Conservation (phyloP, 2,797 vertebrate genomes). For the Channallabes apus region DNA sequence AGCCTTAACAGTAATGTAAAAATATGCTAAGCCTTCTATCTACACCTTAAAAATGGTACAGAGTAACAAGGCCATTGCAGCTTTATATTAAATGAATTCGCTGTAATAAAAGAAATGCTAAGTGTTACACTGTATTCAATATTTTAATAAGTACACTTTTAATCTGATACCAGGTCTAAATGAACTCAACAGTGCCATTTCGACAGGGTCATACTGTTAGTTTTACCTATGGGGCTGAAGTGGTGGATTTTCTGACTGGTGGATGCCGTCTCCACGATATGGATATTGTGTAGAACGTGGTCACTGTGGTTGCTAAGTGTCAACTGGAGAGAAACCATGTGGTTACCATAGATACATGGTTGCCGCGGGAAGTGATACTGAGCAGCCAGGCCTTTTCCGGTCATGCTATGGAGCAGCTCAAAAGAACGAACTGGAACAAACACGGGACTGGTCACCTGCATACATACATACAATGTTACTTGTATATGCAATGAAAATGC, state of each 20-base stretch:
- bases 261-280: constrained; percentile 77
- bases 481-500: no score
- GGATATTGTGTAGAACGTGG: constrained; percentile 83
- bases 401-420: constrained; percentile 93
- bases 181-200: background rate
- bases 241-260: constrained; percentile 80
- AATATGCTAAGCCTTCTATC: background rate
- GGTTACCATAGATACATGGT: constrained; percentile 80
- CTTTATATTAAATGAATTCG: background rate
- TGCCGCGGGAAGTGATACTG: constrained; percentile 89
- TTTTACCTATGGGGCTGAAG: constrained; percentile 88
- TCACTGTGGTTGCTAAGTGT: constrained; percentile 84
- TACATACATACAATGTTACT: constrained; percentile 6
- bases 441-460: constrained; percentile 80
- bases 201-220: background rate
- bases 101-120: background rate
- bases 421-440: constrained; percentile 82
- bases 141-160: background rate
- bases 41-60: background rate
- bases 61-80: background rate
- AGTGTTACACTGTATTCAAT: no score
- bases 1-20: background rate
- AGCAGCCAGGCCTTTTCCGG: constrained; percentile 90
- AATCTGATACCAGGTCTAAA: background rate
- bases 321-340: constrained; percentile 88